These are phyloP conservation scores for Cheilosia vernalis DNA, from an alignment of 2,888 invertebrate species.

Conservation along the genomic window DNA sequence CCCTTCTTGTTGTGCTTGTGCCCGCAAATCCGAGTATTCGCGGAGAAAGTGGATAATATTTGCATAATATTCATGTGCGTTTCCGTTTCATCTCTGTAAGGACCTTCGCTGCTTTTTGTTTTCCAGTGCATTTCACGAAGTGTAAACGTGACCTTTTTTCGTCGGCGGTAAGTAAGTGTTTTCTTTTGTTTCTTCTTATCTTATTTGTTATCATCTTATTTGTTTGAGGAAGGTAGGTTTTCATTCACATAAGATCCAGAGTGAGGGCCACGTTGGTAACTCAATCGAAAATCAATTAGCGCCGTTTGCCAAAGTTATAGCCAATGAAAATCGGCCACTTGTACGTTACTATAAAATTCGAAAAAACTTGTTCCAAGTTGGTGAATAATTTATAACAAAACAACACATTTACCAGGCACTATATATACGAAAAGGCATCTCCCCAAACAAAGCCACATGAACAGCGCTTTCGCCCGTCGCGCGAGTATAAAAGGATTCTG, in stretches of 20 bases:
- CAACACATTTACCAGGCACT: constrained; percentile 46
- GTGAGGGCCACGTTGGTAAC: background rate
- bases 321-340: background rate
- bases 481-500: constrained; percentile 39
- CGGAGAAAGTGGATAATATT: constrained; percentile 30
- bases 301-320: background rate
- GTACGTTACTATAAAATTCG: background rate
- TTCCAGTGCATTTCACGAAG: background rate
- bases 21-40: background rate
- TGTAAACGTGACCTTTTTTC: constrained; percentile 40
- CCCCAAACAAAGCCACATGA: constrained; percentile 8
- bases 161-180: background rate
- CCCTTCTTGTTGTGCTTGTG: background rate
- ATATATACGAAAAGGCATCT: constrained; percentile 26
- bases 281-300: background rate
- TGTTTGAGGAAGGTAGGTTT: no score
- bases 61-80: constrained; percentile 24
- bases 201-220: no score
- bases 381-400: constrained; percentile 56
- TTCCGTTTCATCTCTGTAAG: constrained; percentile 27
- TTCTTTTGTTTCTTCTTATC: no score
- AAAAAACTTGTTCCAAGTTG: constrained; percentile 17
- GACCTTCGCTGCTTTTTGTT: background rate
- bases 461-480: background rate
- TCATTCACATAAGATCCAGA: no score